Evolutionary conservation across 2,888 invertebrate species (phyloP), one percentile per base, ranked within the genome.

Genomic region (Morinoia aosen): DNA sequence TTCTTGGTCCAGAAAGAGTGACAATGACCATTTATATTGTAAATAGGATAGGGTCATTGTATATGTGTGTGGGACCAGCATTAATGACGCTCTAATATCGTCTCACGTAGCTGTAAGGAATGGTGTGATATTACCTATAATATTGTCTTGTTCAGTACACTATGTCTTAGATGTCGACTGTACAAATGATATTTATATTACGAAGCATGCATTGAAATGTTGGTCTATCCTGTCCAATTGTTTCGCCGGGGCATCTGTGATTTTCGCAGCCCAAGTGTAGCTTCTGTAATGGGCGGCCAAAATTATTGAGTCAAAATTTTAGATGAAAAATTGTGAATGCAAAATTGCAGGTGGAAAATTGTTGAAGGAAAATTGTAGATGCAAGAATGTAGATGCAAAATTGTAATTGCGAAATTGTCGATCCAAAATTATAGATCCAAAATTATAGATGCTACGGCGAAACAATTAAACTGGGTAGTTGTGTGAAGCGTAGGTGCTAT

Each of bases 81-180:
- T 48, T 48, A 48, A 2, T 48, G 48, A 48, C 48, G 48, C 48
- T 48, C 48, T 48, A 33, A 10, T 16, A 3, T 76, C 76, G 76
- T 2, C 76, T 76, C 8, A 19, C 33, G 10, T 93, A 93, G 39
- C n/a, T 93, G 4, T 93, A 93, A 93, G 93, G 19, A 93, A 39
- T 93, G 57, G 93, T 93, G 93, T 93, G 93, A 93, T 93, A 93
- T 93, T 93, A 93, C n/a, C 10, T 56, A 25, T 93, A 93, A 93
- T 57, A 2, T 11, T 93, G 57, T 93, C 33, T 57, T 57, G 58
- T 57, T 57, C 33, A 7, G 7, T 93, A 57, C 12, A 57, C 33
- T 58, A 19, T 61, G n/a, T 39, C 88, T 11, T 48, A 1, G 48
- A 93, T 57, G 93, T 93, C 40, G 8, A 57, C 48, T 93, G 93